Evolutionary conservation across 1,140 invertebrate genomes (phyloP).

Genomic region (Conopomorpha cramerella): DNA sequence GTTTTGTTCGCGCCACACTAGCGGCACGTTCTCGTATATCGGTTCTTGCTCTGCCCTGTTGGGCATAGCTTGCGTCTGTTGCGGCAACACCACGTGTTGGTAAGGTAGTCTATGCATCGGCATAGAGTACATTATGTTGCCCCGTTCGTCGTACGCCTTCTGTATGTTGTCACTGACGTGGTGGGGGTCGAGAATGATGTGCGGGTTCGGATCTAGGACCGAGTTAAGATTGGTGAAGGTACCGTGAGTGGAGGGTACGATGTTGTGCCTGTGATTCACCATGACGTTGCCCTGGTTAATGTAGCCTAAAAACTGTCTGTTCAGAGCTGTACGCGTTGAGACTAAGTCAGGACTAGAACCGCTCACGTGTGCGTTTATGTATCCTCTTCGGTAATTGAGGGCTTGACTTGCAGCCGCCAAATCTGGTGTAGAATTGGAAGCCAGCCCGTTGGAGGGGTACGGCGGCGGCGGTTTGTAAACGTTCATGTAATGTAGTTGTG

Average conservation of each 20-base stretch:
- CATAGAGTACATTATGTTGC: conserved; percentile 65
- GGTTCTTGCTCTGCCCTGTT: conserved; percentile 64
- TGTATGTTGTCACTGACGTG: conserved; percentile 63
- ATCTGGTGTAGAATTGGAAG: conserved; percentile 81
- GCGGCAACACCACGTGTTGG: conserved; percentile 52
- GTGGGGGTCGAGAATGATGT: conserved; percentile 46
- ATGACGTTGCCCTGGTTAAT: conserved; percentile 32
- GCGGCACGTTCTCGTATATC: conserved; percentile 79
- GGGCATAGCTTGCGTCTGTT: conserved; percentile 37
- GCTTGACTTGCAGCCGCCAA: conserved; percentile 69
- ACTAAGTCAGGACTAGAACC: conserved; percentile 80
- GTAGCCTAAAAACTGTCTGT: conserved; percentile 57
- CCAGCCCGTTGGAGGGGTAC: conserved; percentile 73
- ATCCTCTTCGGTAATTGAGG: conserved; percentile 55
- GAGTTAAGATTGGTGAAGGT: conserved; percentile 71
- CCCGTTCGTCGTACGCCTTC: conserved; percentile 64
- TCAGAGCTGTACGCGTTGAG: conserved; percentile 66
- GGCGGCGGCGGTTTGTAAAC: conserved; percentile 83
- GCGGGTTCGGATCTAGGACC: conserved; percentile 42
- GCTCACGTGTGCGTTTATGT: conserved; percentile 65
- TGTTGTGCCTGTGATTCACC: conserved; percentile 24
- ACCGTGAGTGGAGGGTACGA: conserved; percentile 62
- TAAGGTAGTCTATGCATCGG: conserved; percentile 58
- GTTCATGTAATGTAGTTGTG: conserved; percentile 66
- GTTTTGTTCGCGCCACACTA: conserved; percentile 63